A percentile compares a stretch with the other conserved stretches of the same genome.
These are phyloP conservation scores for Acrobasis repandana DNA, from an alignment of 2,888 invertebrate genomes.

Conservation along the genomic window DNA sequence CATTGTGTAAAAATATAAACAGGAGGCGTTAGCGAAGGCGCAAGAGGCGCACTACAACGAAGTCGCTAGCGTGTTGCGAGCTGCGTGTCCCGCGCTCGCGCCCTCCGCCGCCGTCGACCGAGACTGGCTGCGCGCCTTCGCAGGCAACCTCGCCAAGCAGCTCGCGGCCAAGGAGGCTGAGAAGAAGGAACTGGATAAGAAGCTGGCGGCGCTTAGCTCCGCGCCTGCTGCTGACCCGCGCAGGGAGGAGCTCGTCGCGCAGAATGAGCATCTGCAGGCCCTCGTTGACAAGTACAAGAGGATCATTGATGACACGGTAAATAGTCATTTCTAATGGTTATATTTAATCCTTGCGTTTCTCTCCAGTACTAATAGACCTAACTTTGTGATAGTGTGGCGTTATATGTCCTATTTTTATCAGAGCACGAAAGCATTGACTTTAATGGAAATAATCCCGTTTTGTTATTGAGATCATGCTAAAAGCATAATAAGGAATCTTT, in stretches of 20 bases:
- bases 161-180: constrained; percentile 41
- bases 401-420: too few species aligned
- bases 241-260: constrained; percentile 77
- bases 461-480: too few species aligned
- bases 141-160: constrained; percentile 56
- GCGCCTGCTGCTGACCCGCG: constrained; percentile 44
- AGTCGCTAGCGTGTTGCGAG: constrained; percentile 64
- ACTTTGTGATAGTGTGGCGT: too few species aligned
- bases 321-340: constrained; percentile 45
- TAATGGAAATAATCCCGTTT: too few species aligned
- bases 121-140: constrained; percentile 63
- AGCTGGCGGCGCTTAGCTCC: constrained; percentile 26
- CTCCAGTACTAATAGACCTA: too few species aligned
- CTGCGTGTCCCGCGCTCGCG: constrained; percentile 54
- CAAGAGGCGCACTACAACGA: constrained; percentile 85
- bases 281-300: constrained; percentile 87
- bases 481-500: too few species aligned
- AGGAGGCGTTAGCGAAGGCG: constrained; percentile 76
- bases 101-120: constrained; percentile 45
- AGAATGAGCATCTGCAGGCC: constrained; percentile 85
- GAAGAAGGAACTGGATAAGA: constrained; percentile 35
- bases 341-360: too few species aligned
- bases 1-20: constrained; percentile 20
- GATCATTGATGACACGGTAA: constrained; percentile 90
- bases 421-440: too few species aligned